Percentiles rank a stretch among this genome's conserved stretches.
These are phyloP conservation scores for Drosophila recens DNA, from an alignment of 2,888 invertebrate species.

Conservation along the genomic window DNA sequence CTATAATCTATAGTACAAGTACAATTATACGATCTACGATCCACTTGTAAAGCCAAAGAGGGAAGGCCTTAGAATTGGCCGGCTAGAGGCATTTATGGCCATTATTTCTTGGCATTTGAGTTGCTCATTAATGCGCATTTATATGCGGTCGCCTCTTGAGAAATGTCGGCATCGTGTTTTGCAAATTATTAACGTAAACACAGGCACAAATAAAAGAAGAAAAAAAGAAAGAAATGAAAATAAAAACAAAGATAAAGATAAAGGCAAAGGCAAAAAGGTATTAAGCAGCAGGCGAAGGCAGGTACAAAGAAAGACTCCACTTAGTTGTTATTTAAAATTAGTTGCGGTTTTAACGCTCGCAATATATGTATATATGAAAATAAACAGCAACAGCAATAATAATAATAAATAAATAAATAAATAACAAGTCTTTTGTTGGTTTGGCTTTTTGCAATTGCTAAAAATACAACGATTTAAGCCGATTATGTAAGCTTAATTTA, in stretches of 20 bases:
- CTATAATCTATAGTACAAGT: slow-evolving; percentile 9
- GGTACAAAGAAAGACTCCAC: slow-evolving; percentile 36
- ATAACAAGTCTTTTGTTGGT: slow-evolving; percentile 42
- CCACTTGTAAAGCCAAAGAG: neutral
- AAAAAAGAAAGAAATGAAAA: neutral
- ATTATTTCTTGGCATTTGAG: slow-evolving; percentile 51
- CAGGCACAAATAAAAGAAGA: slow-evolving; percentile 4
- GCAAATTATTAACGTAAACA: slow-evolving; percentile 52
- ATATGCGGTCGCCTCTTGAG: slow-evolving; percentile 59
- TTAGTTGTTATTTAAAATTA: slow-evolving; percentile 68
- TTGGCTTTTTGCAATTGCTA: slow-evolving; percentile 75
- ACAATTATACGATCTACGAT: neutral
- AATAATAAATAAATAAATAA: slow-evolving; percentile 45
- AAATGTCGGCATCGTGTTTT: slow-evolving; percentile 59
- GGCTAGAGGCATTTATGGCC: slow-evolving; percentile 27
- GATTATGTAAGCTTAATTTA: slow-evolving; percentile 79
- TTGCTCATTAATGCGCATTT: slow-evolving; percentile 63
- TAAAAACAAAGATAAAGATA: neutral
- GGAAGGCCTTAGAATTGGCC: slow-evolving; percentile 43
- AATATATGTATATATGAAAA: slow-evolving; percentile 23
- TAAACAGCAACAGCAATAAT: slow-evolving; percentile 4
- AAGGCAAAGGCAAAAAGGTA: slow-evolving; percentile 16
- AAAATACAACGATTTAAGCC: slow-evolving; percentile 70
- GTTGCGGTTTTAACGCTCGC: slow-evolving; percentile 62
- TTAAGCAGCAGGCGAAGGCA: slow-evolving; percentile 11